These are phyloP conservation scores for Eudemis profundana DNA, from an alignment of 2,888 invertebrate species.

Conservation along the genomic window DNA sequence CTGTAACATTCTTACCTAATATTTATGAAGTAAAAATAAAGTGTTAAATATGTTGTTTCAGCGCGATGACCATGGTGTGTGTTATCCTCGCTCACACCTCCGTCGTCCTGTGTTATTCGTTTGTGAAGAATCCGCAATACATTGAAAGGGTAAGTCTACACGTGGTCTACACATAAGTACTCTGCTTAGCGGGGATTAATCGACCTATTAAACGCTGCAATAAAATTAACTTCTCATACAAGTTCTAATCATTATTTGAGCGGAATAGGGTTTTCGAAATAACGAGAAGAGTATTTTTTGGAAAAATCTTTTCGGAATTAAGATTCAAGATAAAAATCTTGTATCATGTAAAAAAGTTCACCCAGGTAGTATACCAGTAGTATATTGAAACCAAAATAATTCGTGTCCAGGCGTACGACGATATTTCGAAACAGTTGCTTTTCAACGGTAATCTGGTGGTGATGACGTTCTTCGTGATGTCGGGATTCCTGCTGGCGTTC, in stretches of 20 bases:
- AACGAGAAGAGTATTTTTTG: too few species aligned
- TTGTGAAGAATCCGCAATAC: not conserved
- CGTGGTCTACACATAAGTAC: too few species aligned
- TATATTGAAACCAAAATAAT: not conserved
- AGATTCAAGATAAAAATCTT: too few species aligned
- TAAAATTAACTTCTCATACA: too few species aligned
- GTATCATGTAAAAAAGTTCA: too few species aligned
- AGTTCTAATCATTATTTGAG: too few species aligned
- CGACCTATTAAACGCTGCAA: too few species aligned
- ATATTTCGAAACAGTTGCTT: conserved; percentile 69
- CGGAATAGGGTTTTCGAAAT: too few species aligned
- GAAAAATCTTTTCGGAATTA: too few species aligned
- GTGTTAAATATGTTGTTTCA: conserved; percentile 47
- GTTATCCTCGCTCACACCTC: conserved; percentile 66
- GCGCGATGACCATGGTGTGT: conserved; percentile 73
- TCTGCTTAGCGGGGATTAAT: too few species aligned
- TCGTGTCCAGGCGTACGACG: conserved; percentile 70
- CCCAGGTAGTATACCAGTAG: conserved; percentile 56
- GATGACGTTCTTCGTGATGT: conserved; percentile 76
- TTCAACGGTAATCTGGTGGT: conserved; percentile 73
- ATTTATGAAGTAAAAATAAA: too few species aligned
- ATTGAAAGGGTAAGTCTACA: not conserved
- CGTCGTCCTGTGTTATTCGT: not conserved
- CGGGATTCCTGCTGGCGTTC: conserved; percentile 73
- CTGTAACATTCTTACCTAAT: too few species aligned